Evolutionary conservation across 2,113 vertebrate genomes (phyloP).

Genomic region (Setophaga coronata): DNA sequence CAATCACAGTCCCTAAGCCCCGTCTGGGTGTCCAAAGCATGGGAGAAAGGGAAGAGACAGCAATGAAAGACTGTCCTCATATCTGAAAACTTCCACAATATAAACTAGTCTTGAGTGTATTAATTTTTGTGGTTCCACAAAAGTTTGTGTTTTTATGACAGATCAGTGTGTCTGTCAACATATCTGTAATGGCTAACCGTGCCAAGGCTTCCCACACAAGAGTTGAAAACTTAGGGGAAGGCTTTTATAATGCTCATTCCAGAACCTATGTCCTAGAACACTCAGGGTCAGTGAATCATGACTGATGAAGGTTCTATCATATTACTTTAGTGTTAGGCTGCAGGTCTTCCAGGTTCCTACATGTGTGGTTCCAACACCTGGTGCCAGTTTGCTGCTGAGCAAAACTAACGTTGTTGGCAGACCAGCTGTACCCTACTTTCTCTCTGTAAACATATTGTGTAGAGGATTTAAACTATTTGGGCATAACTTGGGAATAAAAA

Average conservation of each 20-base stretch:
- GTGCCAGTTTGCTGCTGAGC: background rate
- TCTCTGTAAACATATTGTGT: background rate
- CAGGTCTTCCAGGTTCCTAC: background rate
- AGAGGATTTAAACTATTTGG: background rate
- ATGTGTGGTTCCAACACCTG: background rate
- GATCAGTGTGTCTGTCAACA: background rate
- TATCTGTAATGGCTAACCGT: background rate
- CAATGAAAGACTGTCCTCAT: background rate
- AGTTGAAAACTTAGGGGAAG: background rate
- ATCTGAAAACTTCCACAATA: background rate
- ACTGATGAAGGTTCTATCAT: background rate
- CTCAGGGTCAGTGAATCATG: background rate
- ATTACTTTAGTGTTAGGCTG: background rate
- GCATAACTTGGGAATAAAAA: background rate
- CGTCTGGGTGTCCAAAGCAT: accelerated
- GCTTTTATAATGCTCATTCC: background rate
- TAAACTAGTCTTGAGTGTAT: background rate
- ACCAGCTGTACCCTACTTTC: background rate
- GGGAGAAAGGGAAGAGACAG: background rate
- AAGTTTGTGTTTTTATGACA: background rate
- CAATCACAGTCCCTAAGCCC: background rate
- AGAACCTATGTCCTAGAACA: background rate
- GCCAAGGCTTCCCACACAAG: background rate
- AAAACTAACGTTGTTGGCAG: background rate
- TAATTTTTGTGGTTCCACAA: background rate